Conservation (phyloP, 2,888 invertebrate genomes). For the Napeogenes inachia region DNA sequence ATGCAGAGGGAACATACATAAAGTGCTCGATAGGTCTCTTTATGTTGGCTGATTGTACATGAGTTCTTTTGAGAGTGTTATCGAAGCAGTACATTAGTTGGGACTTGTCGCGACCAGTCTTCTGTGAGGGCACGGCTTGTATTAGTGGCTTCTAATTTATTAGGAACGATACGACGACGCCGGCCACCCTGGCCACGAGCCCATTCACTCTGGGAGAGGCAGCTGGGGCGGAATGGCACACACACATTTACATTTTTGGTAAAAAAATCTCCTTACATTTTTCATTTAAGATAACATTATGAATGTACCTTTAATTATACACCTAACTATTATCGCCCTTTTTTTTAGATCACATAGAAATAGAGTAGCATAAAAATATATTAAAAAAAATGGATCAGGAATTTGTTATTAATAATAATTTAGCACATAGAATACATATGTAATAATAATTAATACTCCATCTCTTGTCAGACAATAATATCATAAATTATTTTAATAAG, state of each 20-base stretch:
- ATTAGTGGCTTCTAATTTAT: constrained; percentile 77
- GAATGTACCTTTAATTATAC: too few relatives aligned
- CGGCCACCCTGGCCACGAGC: constrained; percentile 71
- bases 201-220: constrained; percentile 67
- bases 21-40: constrained; percentile 35
- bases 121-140: constrained; percentile 73
- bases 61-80: constrained; percentile 71
- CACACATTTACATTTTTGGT: background rate
- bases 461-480: too few relatives aligned
- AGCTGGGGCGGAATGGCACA: constrained; percentile 32
- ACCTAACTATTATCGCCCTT: too few relatives aligned
- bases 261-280: too few relatives aligned
- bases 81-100: constrained; percentile 73
- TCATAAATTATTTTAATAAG: too few relatives aligned
- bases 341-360: too few relatives aligned
- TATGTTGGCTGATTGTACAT: constrained; percentile 49
- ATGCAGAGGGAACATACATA: constrained; percentile 28
- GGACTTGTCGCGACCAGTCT: constrained; percentile 72
- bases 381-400: too few relatives aligned
- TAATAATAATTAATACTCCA: too few relatives aligned
- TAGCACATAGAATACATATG: too few relatives aligned
- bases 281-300: too few relatives aligned
- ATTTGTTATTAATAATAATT: too few relatives aligned
- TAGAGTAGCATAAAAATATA: too few relatives aligned
- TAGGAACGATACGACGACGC: constrained; percentile 73